Percentiles rank a stretch among this genome's conserved stretches.
phyloP scores from a whole-genome alignment of 53 echinoderm and acorn worm species.

The Stichopus horrens region DNA sequence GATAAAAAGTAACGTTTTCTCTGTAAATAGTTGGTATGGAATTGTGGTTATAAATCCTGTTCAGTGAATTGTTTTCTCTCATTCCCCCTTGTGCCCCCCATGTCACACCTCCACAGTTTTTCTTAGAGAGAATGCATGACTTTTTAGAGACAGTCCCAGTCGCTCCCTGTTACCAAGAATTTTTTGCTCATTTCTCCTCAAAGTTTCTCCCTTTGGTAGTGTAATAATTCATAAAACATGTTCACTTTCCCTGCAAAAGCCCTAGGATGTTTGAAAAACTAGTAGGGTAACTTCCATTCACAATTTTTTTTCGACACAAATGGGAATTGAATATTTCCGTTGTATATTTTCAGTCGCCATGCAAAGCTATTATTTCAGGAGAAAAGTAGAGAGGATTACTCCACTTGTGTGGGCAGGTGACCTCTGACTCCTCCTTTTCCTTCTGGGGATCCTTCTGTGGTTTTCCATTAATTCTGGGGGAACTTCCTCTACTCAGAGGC shows the following conservation, averaged over 20 bases:
- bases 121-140: not conserved
- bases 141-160: not conserved
- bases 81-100: not conserved
- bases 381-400: slow-evolving; percentile 20
- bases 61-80: too few species aligned
- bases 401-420: slow-evolving; percentile 45
- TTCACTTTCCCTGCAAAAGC: slow-evolving; percentile 9
- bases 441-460: slow-evolving; percentile 40
- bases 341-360: slow-evolving; percentile 26
- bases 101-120: not conserved
- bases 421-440: slow-evolving; percentile 15
- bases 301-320: slow-evolving; percentile 34
- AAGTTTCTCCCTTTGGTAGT: not conserved
- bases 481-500: not conserved
- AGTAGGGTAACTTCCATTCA: slow-evolving; percentile 22
- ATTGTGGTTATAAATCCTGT: too few species aligned
- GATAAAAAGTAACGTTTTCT: too few species aligned
- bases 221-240: slow-evolving; percentile 43
- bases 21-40: too few species aligned
- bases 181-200: not conserved
- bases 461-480: slow-evolving; percentile 17
- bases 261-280: slow-evolving; percentile 42
- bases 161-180: not conserved
- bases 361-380: slow-evolving; percentile 27
- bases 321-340: slow-evolving; percentile 45